Percentiles rank a stretch among this genome's conserved stretches.
phyloP scores from a whole-genome alignment of 2,113 vertebrate species.

The Forbesichthys agassizii region DNA sequence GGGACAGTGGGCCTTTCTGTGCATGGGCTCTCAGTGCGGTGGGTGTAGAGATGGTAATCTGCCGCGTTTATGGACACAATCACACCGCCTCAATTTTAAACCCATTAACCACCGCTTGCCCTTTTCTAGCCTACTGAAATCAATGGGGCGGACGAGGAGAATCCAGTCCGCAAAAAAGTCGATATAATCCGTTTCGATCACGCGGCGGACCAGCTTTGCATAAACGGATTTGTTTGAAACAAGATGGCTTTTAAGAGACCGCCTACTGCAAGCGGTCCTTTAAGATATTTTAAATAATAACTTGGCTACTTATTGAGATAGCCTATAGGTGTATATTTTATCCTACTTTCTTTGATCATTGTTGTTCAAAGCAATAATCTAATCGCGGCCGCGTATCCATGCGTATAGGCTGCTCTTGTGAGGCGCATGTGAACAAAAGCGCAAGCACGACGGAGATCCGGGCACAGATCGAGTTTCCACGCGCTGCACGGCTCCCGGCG shows the following conservation, averaged over 20 bases:
- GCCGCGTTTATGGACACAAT: slow-evolving; percentile 27
- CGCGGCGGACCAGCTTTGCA: slow-evolving; percentile 22
- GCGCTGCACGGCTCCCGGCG: slow-evolving; percentile 84
- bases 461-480: slow-evolving; percentile 92
- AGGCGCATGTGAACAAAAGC: slow-evolving; percentile 76
- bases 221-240: slow-evolving; percentile 21
- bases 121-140: slow-evolving; percentile 54
- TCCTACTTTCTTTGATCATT: slow-evolving; percentile 1
- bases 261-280: background rate
- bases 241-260: background rate
- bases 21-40: slow-evolving; percentile 16
- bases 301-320: too few species aligned
- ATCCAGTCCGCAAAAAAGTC: slow-evolving; percentile 38
- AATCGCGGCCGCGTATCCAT: slow-evolving; percentile 15
- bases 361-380: slow-evolving; percentile 60
- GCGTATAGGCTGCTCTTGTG: slow-evolving; percentile 53
- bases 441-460: slow-evolving; percentile 78
- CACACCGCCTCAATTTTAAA: slow-evolving; percentile 55
- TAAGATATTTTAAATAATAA: too few species aligned
- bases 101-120: slow-evolving; percentile 64
- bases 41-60: slow-evolving; percentile 9
- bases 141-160: slow-evolving; percentile 42
- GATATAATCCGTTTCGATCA: slow-evolving; percentile 38
- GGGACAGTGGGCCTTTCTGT: slow-evolving; percentile 52
- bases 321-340: too few species aligned